Evolutionary conservation across 2,888 invertebrate species (phyloP), one percentile per base, ranked within the genome.

Genomic region (Hypolimnas misippus): DNA sequence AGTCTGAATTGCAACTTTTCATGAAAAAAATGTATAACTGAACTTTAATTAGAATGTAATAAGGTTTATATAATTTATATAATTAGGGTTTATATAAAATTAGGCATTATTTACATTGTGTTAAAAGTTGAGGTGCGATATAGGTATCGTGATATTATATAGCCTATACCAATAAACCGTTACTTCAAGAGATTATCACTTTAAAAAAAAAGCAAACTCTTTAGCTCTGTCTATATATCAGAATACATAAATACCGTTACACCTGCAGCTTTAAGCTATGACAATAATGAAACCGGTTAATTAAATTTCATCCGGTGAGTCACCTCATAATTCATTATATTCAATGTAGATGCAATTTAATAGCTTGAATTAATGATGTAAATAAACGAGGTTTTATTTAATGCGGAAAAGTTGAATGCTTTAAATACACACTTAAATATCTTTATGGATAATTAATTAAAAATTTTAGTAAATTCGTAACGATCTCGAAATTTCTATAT

Each of bases 271-370:
- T 33, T 21, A 62, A 33, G 38, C 49, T 49, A 62, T 57, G 50
- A 67, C 56, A 62, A 60, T 62, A 57, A 58, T 25, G 35, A 62
- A 54, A 68, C 66, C 56, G 60, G 65, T 64, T 57, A 44, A 62
- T 35, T 57, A 57, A 52, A 66, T 50, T 57, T 54, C 62, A 65
- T 67, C 67, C 69, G 66, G 65, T 67, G 70, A 66, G 33, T 70
- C 66, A 67, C 21, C 21, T 21, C 14, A 35, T 29, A 16, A 55
- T 21, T 29, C 40, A 46, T 19, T 17, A 17, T 54, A 10, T 42
- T 25, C 17, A 29, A 29, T 29, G 16, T 40, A 42, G 29, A 55
- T 42, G 21, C 21, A 29, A 52, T 35, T 19, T 19, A 52, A n/a
- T 33, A 16, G 52, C 14, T 33, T 35, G n/a, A 7, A 19, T 35